Percentiles rank a stretch among this genome's conserved stretches.
Evolutionary conservation across 1,140 invertebrate species (phyloP).

Genomic region (Whitmania pigra): DNA sequence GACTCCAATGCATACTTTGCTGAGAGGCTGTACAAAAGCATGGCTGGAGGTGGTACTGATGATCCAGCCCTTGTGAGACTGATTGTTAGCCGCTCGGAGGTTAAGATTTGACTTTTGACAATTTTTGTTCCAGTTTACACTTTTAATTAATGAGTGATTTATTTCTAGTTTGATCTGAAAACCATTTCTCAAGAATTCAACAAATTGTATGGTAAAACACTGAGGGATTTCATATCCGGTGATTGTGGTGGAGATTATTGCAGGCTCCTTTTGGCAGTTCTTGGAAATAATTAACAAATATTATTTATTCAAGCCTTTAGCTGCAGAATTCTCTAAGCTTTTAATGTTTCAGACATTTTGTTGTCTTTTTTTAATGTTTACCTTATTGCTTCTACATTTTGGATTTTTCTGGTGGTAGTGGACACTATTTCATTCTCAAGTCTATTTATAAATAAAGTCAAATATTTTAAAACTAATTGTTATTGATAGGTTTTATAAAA

Average conservation of each 20-base stretch:
- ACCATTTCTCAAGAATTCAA: constrained; percentile 34
- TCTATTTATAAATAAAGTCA: too few relatives aligned
- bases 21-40: constrained; percentile 69
- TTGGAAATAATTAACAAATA: constrained; percentile 25
- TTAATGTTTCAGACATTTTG: too few relatives aligned
- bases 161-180: constrained; percentile 36
- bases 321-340: too few relatives aligned
- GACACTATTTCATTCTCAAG: too few relatives aligned
- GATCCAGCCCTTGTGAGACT: constrained; percentile 76
- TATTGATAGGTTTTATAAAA: too few relatives aligned
- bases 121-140: too few relatives aligned
- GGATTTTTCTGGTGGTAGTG: too few relatives aligned
- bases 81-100: constrained; percentile 69
- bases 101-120: constrained; percentile 19
- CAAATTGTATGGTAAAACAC: constrained; percentile 29
- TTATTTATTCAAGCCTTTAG: too few relatives aligned
- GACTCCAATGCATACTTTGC: constrained; percentile 84
- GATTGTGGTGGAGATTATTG: constrained; percentile 35
- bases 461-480: too few relatives aligned
- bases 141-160: neutral
- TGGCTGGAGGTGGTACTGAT: constrained; percentile 70
- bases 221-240: constrained; percentile 30
- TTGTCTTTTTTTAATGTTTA: too few relatives aligned
- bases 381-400: too few relatives aligned
- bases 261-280: constrained; percentile 31